A percentile compares a stretch with the other conserved stretches of the same genome.
Conservation (phyloP, 2,888 invertebrate genomes). For the Scaptomyza caliginosa region DNA sequence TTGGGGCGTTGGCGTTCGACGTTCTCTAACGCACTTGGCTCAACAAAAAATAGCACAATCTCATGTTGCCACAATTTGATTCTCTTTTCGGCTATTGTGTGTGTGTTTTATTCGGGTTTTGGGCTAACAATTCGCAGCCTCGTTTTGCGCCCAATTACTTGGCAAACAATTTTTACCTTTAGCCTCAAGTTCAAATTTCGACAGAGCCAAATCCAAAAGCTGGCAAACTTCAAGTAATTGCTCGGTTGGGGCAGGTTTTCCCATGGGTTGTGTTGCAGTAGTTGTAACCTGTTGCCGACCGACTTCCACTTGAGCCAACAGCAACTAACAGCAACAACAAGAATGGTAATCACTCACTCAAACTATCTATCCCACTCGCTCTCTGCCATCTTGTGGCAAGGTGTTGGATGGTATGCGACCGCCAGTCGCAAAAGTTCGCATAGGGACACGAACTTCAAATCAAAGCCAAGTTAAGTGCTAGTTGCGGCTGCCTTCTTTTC, state of each 20-base stretch:
- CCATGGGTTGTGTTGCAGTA: constrained; percentile 54
- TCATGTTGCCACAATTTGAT: constrained; percentile 12
- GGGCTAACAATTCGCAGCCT: constrained; percentile 43
- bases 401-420: constrained; percentile 59
- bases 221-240: constrained; percentile 74
- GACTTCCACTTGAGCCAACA: constrained; percentile 56
- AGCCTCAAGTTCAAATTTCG: constrained; percentile 84
- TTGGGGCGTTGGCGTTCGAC: constrained; percentile 65
- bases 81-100: neutral
- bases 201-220: constrained; percentile 68
- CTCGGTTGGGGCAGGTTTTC: constrained; percentile 63
- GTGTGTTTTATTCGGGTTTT: neutral
- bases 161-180: constrained; percentile 84
- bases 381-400: constrained; percentile 50
- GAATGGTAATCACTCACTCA: constrained; percentile 78
- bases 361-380: constrained; percentile 5
- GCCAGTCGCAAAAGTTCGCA: constrained; percentile 54
- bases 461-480: constrained; percentile 80
- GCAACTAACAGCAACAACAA: constrained; percentile 28
- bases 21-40: constrained; percentile 64
- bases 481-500: constrained; percentile 49
- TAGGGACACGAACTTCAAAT: constrained; percentile 83
- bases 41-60: constrained; percentile 1
- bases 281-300: constrained; percentile 75
- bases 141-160: constrained; percentile 82